A percentile compares a stretch with the other conserved stretches of the same genome.
Evolutionary conservation across 2,113 vertebrate genomes (phyloP).

Genomic region (Ictidomys tridecemlineatus): DNA sequence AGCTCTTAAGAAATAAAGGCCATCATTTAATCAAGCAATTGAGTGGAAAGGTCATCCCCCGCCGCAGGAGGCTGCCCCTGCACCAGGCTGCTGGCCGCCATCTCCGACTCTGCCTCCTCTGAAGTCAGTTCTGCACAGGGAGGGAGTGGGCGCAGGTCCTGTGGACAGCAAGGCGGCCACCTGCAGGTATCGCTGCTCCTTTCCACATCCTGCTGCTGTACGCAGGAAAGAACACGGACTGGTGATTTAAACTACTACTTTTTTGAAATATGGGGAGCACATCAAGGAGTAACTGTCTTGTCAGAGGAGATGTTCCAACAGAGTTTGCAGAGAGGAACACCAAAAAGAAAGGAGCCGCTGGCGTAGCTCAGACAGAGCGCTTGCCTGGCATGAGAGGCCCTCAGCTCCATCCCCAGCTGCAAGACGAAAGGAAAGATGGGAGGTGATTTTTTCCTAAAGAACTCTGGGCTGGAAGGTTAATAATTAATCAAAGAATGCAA

Average conservation of each 20-base stretch:
- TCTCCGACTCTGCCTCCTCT: neutral
- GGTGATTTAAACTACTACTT: neutral
- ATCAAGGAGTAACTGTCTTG: neutral
- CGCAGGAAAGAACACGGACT: neutral
- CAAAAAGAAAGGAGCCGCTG: neutral
- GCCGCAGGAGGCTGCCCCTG: too few relatives aligned
- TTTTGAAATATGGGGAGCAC: neutral
- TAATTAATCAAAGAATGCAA: neutral
- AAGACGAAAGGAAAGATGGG: neutral
- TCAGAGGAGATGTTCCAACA: neutral
- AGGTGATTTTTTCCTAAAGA: constrained; percentile 20
- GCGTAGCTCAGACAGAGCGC: too few relatives aligned
- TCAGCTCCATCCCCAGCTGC: neutral
- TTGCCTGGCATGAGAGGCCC: neutral
- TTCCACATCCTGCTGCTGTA: neutral
- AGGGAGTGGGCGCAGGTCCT: too few relatives aligned
- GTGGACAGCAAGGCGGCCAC: neutral
- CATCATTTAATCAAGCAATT: constrained; percentile 44
- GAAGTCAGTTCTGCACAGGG: neutral
- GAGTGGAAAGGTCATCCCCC: constrained; percentile 22
- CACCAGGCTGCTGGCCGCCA: neutral
- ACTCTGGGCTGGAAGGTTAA: neutral
- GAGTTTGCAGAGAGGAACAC: neutral
- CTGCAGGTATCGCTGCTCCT: neutral
- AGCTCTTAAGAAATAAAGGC: neutral